phyloP scores from a whole-genome alignment of 2,113 vertebrate species.

The Tenebrosternarchus preto region DNA sequence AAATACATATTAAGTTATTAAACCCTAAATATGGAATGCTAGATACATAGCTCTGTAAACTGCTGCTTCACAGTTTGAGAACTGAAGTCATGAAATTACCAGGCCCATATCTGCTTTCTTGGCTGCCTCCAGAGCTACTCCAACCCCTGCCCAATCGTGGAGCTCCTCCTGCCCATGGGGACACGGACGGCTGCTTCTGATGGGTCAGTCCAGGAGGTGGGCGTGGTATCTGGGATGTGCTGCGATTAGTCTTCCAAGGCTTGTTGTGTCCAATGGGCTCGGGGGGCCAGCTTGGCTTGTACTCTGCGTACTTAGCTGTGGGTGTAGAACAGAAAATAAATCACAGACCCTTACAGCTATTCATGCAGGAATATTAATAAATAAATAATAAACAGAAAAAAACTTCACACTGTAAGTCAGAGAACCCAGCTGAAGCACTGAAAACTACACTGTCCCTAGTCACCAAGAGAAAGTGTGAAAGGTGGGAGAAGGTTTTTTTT shows the following conservation, averaged over 20 bases:
- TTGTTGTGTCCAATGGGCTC: conserved; percentile 99
- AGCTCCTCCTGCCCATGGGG: conserved; percentile 90
- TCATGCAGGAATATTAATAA: neutral
- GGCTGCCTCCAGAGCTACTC: conserved; percentile 74
- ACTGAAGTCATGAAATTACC: conserved; percentile 72
- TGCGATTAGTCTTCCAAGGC: conserved; percentile 96
- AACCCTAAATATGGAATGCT: neutral
- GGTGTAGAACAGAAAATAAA: conserved; percentile 5
- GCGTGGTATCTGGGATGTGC: conserved; percentile 90
- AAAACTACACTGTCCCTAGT: neutral
- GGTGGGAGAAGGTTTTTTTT: too few relatives aligned
- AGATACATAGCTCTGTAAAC: neutral
- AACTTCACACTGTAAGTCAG: neutral
- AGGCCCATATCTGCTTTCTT: conserved; percentile 84
- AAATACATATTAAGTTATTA: neutral
- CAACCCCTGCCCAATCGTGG: conserved; percentile 88
- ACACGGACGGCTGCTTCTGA: conserved; percentile 89
- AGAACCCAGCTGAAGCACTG: neutral
- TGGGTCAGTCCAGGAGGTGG: conserved; percentile 93
- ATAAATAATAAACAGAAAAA: neutral
- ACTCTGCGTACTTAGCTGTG: conserved; percentile 94
- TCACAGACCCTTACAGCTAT: neutral
- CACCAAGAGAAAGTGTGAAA: neutral
- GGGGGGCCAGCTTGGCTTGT: conserved; percentile 98
- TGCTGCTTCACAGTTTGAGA: neutral